These are phyloP conservation scores for Geococcyx californianus DNA, from an alignment of 2,113 vertebrate genomes.

Conservation along the genomic window DNA sequence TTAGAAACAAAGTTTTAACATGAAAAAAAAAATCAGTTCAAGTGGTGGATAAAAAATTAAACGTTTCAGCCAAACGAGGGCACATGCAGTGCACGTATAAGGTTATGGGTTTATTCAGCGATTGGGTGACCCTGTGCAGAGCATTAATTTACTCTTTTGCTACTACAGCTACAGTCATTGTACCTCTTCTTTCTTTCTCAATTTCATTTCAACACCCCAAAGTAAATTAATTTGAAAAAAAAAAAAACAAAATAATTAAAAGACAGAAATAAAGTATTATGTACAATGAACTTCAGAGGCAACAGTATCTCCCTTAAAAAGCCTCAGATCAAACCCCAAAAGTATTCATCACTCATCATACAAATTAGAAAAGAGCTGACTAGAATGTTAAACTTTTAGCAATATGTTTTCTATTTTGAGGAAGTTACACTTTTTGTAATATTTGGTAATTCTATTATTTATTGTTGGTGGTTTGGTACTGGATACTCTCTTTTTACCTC, in stretches of 20 bases:
- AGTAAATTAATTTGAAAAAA: neutral
- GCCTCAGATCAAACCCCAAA: neutral
- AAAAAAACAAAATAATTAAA: neutral
- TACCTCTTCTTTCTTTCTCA: too few species aligned
- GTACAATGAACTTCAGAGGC: neutral
- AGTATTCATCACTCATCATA: neutral
- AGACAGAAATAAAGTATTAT: neutral
- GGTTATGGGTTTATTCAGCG: neutral
- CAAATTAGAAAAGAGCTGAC: neutral
- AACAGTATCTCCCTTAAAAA: neutral
- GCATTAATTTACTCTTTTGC: neutral
- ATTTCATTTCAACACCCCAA: neutral
- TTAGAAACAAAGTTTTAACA: neutral
- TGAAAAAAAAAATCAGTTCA: neutral
- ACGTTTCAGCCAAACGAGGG: neutral
- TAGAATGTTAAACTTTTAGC: neutral
- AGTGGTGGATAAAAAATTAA: neutral
- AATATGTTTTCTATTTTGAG: neutral
- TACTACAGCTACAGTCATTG: neutral
- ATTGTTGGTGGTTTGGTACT: neutral
- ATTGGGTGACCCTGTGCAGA: neutral
- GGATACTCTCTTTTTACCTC: neutral
- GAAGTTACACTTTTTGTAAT: accelerated
- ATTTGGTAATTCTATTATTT: neutral
- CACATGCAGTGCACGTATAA: neutral